Evolutionary conservation across 2,888 invertebrate genomes (phyloP).

Genomic region (Drosophila yooni): DNA sequence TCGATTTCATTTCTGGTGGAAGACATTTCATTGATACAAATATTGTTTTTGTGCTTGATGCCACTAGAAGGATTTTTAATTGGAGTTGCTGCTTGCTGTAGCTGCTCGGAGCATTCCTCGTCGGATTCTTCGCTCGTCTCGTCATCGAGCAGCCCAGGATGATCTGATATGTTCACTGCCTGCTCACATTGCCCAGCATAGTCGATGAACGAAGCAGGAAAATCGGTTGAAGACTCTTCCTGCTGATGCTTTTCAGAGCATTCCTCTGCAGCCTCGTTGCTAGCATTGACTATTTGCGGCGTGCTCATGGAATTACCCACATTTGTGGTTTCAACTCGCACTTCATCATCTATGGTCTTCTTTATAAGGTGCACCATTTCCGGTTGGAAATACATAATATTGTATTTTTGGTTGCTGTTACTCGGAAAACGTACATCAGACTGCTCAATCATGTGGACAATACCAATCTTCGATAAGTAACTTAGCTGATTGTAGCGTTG

Average conservation of each 20-base stretch:
- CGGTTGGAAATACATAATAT: background rate
- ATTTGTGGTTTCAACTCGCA: background rate
- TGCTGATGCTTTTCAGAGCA: background rate
- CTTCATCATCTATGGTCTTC: background rate
- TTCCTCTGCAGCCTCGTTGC: background rate
- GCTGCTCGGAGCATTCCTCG: background rate
- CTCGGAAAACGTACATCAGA: background rate
- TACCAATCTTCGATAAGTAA: background rate
- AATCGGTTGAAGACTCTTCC: background rate
- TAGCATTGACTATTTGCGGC: background rate
- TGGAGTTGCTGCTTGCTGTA: background rate
- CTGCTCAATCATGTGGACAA: background rate
- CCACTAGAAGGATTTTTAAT: background rate
- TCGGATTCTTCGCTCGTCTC: background rate
- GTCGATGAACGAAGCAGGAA: background rate
- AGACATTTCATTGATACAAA: too few relatives aligned
- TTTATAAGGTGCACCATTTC: background rate
- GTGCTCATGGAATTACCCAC: background rate
- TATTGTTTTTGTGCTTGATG: background rate
- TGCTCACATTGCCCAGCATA: background rate
- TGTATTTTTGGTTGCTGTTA: background rate
- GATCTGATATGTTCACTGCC: background rate
- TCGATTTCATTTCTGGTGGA: too few relatives aligned
- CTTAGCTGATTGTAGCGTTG: background rate
- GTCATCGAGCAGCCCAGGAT: background rate